These are phyloP conservation scores for Hyposmocoma kahamanoa DNA, from an alignment of 1,140 invertebrate genomes.

Conservation along the genomic window DNA sequence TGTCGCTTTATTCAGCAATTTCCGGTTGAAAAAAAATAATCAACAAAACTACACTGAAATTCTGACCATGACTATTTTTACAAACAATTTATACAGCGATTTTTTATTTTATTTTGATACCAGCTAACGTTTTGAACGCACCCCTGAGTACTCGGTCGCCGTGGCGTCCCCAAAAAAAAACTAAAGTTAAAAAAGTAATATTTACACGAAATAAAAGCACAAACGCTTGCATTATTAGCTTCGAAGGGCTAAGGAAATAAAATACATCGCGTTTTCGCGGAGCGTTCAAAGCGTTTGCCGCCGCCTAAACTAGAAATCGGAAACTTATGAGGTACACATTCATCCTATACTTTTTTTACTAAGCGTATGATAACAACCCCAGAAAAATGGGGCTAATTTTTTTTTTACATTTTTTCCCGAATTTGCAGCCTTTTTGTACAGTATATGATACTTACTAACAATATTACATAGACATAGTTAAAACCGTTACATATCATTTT, in stretches of 20 bases:
- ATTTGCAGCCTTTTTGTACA: constrained; percentile 69
- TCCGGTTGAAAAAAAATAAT: constrained; percentile 67
- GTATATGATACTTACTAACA: constrained; percentile 72
- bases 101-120: constrained; percentile 33
- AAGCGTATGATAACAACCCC: constrained; percentile 67
- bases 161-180: constrained; percentile 18
- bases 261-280: constrained; percentile 24
- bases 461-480: constrained; percentile 69
- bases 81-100: constrained; percentile 70
- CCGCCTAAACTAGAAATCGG: constrained; percentile 51
- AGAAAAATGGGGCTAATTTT: constrained; percentile 60
- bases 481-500: constrained; percentile 61
- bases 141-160: constrained; percentile 19
- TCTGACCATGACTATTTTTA: constrained; percentile 69
- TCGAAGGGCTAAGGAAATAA: constrained; percentile 30
- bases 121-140: constrained; percentile 31
- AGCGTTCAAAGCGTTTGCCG: constrained; percentile 29
- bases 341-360: constrained; percentile 64
- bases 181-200: constrained; percentile 46
- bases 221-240: constrained; percentile 14
- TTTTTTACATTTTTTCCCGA: constrained; percentile 62
- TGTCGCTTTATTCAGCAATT: constrained; percentile 69
- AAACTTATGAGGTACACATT: constrained; percentile 65
- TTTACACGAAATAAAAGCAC: constrained; percentile 52
- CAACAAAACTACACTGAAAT: constrained; percentile 70